Evolutionary conservation across 2,797 vertebrate genomes (phyloP).

Genomic region (Alca torda): DNA sequence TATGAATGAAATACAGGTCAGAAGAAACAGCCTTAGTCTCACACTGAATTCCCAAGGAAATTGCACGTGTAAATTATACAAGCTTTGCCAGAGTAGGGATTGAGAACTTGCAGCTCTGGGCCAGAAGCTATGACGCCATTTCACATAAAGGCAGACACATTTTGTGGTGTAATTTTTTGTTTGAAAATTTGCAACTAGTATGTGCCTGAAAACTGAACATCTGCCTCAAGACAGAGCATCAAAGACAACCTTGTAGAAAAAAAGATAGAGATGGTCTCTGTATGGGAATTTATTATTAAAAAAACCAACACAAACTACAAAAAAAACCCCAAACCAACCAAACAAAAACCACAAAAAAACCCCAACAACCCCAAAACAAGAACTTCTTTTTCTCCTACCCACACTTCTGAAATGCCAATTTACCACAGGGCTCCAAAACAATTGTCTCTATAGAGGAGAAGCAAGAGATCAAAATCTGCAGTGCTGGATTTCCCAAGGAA

Average conservation of each 20-base stretch:
- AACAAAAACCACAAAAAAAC: background rate
- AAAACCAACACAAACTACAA: background rate
- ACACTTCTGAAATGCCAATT: background rate
- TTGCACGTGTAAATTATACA: background rate
- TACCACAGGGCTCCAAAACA: background rate
- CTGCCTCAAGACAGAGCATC: background rate
- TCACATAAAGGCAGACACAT: background rate
- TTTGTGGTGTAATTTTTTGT: background rate
- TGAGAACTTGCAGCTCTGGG: background rate
- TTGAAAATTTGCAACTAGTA: background rate
- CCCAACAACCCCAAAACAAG: background rate
- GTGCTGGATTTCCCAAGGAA: background rate
- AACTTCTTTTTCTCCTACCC: background rate
- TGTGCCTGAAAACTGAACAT: background rate
- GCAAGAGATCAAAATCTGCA: background rate
- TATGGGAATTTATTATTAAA: background rate
- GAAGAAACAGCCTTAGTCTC: background rate
- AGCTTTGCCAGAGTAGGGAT: background rate
- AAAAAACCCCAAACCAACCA: too few species aligned
- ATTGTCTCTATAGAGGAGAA: background rate
- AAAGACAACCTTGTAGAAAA: background rate
- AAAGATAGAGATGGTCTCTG: background rate
- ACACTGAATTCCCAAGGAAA: background rate
- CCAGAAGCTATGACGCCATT: background rate
- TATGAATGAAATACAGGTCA: background rate